Evolutionary conservation across 2,888 invertebrate species (phyloP), one percentile per base, ranked within the genome.

Genomic region (Trachelus stipa): DNA sequence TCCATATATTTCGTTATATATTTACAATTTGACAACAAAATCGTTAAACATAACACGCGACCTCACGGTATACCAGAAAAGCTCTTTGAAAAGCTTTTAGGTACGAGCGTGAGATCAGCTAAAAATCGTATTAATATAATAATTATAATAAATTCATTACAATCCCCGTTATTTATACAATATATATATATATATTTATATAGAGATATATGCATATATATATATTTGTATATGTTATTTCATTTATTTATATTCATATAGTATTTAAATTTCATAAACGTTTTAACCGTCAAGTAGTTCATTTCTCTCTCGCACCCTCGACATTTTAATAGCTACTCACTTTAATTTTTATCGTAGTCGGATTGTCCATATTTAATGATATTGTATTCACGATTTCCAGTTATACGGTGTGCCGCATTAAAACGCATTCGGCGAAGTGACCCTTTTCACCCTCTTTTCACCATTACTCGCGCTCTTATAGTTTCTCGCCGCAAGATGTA

Each of bases 21-120:
- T 90, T 90, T 90, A 90, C 89, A 90, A 87, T 89, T 87, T 88
- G 84, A 89, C 87, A 90, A 90, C 89, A 87, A 85, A 87, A 87
- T 85, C 79, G 80, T 84, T 83, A 86, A 89, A 87, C 86, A 77
- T 86, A 88, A 86, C 88, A 87, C 84, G 79, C 83, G 84, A 87
- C 82, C 85, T 85, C 83, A 82, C 85, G 80, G 83, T 85, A 84
- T 80, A 82, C 83, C 83, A 83, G 82, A 85, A 83, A 85, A 83
- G 79, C 75, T 78, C 68, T 79, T 15, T 77, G 79, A 35, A 78
- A 79, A 79, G 81, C 79, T 74, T 83, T 85, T 78, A 79, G 83
- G 83, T 79, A 80, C 15, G 83, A 85, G 83, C 82, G 83, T 81
- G 84, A 85, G 84, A 83, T 82, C 84, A 85, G 85, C 86, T 86